Evolutionary conservation across 2,888 invertebrate genomes (phyloP).

Genomic region (Calameuta pallipes): DNA sequence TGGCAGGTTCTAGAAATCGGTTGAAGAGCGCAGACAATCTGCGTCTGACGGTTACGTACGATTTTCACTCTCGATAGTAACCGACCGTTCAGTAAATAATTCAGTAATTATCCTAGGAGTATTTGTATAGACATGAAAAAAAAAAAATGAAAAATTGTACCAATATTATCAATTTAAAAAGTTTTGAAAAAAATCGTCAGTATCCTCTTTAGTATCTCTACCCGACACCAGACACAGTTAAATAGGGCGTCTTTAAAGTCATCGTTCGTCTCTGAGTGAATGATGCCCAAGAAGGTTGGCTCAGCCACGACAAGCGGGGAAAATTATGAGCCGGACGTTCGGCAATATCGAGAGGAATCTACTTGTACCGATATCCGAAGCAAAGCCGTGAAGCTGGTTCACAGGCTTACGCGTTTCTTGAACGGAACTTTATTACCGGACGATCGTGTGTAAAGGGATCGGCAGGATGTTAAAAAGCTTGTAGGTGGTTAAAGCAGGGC

Average conservation of each 20-base stretch:
- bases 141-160: too few species aligned
- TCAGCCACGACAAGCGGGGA: conserved; percentile 35
- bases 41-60: too few species aligned
- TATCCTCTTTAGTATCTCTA: too few species aligned
- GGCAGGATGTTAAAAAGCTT: too few species aligned
- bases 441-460: conserved; percentile 44
- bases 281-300: conserved; percentile 19
- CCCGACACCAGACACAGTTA: too few species aligned
- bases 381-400: conserved; percentile 44
- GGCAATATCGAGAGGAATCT: conserved; percentile 53
- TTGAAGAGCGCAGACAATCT: not conserved
- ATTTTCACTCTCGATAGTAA: too few species aligned
- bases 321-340: conserved; percentile 48
- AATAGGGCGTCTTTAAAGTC: not conserved
- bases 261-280: conserved; percentile 20
- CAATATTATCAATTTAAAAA: too few species aligned
- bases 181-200: too few species aligned
- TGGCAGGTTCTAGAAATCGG: conserved; percentile 8
- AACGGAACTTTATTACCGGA: conserved; percentile 49
- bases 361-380: conserved; percentile 37
- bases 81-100: too few species aligned
- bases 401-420: conserved; percentile 35
- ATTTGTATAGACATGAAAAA: too few species aligned
- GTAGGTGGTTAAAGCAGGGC: too few species aligned
- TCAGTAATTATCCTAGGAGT: too few species aligned